These are phyloP conservation scores for Eremophila alpestris DNA, from an alignment of 2,797 vertebrate genomes.

Conservation along the genomic window DNA sequence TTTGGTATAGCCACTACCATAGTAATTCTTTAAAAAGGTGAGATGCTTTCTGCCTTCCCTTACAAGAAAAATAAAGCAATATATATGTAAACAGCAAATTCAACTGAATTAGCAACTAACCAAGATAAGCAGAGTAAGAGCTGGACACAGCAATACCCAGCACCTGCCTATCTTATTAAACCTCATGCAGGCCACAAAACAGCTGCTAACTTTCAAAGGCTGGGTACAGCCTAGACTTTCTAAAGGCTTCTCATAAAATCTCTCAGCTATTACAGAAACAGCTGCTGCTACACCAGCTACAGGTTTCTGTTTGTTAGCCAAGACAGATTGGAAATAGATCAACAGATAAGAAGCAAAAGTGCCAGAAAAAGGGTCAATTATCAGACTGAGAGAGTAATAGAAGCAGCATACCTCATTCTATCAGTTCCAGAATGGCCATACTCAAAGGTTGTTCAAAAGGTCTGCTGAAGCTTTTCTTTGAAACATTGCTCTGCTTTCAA, in stretches of 20 bases:
- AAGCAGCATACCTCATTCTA: neutral
- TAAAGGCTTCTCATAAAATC: neutral
- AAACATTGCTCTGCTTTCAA: neutral
- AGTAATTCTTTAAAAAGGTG: neutral
- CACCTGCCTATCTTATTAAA: neutral
- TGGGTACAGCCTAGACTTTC: neutral
- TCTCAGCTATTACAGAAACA: conserved; percentile 2
- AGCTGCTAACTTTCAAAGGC: neutral
- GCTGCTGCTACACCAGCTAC: neutral
- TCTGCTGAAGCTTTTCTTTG: neutral
- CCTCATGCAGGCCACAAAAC: neutral
- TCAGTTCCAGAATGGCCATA: neutral
- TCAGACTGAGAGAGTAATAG: neutral
- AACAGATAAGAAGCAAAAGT: neutral
- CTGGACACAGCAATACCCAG: neutral
- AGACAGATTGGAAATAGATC: neutral
- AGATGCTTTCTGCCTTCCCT: neutral
- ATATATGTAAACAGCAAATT: neutral
- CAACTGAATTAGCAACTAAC: neutral
- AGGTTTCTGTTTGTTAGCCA: neutral
- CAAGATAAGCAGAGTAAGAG: neutral
- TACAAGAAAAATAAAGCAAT: neutral
- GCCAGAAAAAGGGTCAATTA: neutral
- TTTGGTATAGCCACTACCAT: neutral
- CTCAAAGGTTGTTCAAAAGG: neutral